These are phyloP conservation scores for Oceanites oceanicus DNA, from an alignment of 2,113 vertebrate genomes.

Conservation along the genomic window DNA sequence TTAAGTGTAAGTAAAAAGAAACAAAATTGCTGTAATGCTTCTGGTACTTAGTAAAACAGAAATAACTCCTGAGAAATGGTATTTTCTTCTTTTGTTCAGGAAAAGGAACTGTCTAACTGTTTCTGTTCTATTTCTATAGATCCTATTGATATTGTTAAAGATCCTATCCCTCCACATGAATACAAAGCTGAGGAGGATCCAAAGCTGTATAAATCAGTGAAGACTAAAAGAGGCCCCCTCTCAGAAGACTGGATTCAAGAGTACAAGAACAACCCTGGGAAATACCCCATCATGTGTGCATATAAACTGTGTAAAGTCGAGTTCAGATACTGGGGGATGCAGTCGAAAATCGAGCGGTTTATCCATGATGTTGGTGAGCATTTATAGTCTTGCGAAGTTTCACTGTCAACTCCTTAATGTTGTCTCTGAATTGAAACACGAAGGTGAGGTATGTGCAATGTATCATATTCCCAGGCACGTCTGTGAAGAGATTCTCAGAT, in stretches of 20 bases:
- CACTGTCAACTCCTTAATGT: neutral
- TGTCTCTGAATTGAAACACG: neutral
- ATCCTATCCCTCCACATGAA: conserved; percentile 88
- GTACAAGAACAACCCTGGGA: conserved; percentile 81
- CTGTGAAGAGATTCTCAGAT: neutral
- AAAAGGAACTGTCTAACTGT: neutral
- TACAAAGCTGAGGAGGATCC: conserved; percentile 96
- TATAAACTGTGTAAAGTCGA: conserved; percentile 99
- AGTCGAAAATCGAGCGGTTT: conserved; percentile 98
- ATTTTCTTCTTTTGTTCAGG: neutral
- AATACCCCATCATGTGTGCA: conserved; percentile 93
- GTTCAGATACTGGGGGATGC: conserved; percentile 99
- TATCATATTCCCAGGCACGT: neutral
- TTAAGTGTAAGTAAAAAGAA: conserved; percentile 26
- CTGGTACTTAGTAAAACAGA: neutral
- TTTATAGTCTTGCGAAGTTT: neutral
- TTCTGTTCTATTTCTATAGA: conserved; percentile 71
- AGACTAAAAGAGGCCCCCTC: conserved; percentile 92
- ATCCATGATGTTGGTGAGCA: conserved; percentile 96
- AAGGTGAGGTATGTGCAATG: neutral
- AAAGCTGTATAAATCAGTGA: conserved; percentile 87
- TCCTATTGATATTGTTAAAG: conserved; percentile 95
- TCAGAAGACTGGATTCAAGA: conserved; percentile 93
- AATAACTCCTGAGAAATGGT: neutral
- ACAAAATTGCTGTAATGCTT: conserved; percentile 23